phyloP scores from a whole-genome alignment of 2,113 vertebrate species.

The Myotis yumanensis region DNA sequence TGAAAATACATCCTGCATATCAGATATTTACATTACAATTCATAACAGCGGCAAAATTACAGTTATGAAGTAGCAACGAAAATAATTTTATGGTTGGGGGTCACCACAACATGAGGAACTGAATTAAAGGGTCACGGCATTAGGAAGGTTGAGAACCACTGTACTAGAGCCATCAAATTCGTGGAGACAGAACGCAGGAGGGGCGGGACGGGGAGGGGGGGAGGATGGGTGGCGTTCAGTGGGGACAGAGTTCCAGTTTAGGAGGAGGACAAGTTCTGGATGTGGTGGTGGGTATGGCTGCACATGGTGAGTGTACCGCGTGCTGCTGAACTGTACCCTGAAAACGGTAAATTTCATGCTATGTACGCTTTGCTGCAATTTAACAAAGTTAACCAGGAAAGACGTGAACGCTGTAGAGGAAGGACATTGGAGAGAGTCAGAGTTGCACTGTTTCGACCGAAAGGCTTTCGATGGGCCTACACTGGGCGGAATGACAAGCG shows the following conservation, averaged over 20 bases:
- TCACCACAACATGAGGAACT: too few species aligned
- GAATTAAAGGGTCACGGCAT: too few species aligned
- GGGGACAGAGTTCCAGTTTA: not conserved
- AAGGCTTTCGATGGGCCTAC: not conserved
- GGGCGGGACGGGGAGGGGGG: too few species aligned
- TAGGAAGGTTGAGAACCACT: too few species aligned
- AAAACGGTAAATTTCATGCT: not conserved
- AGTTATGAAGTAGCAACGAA: too few species aligned
- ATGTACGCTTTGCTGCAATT: not conserved
- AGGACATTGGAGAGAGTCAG: not conserved
- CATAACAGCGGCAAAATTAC: too few species aligned
- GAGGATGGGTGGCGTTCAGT: too few species aligned
- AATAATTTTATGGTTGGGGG: too few species aligned
- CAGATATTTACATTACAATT: too few species aligned
- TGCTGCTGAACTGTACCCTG: accelerated
- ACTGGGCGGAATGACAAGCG: too few species aligned
- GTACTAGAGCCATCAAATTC: not conserved
- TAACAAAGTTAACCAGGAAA: not conserved
- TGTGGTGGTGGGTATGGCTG: not conserved
- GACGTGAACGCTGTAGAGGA: not conserved
- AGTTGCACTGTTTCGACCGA: not conserved
- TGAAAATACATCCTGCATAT: too few species aligned
- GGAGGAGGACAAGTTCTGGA: not conserved
- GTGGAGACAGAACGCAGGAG: too few species aligned
- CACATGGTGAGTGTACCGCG: accelerated